Conservation (phyloP, 1,140 invertebrate genomes). For the Harlomillsia oculata region DNA sequence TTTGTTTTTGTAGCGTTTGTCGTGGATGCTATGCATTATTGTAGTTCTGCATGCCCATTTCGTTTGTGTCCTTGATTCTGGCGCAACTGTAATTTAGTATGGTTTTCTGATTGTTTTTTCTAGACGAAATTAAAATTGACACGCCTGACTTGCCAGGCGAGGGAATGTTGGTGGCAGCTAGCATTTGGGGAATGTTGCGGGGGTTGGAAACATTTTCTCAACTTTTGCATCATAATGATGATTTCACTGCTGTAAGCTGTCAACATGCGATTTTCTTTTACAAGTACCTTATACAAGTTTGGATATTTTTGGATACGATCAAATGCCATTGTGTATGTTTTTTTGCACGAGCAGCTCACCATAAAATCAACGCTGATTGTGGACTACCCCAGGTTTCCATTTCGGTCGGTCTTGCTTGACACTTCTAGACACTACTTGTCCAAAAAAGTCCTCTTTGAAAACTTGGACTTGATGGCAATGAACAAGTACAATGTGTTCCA, state of each 20-base stretch:
- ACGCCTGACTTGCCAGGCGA: constrained; percentile 37
- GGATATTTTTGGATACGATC: constrained; percentile 36
- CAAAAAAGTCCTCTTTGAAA: constrained; percentile 51
- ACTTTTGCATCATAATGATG: constrained; percentile 23
- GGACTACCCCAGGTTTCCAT: constrained; percentile 62
- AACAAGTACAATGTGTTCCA: constrained; percentile 90
- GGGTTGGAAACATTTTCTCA: constrained; percentile 35
- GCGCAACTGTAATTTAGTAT: too few species aligned
- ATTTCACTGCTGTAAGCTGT: constrained; percentile 28
- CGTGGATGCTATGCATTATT: too few species aligned
- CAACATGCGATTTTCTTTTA: constrained; percentile 2
- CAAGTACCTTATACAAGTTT: constrained; percentile 39
- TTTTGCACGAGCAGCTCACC: constrained; percentile 38
- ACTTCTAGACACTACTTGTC: constrained; percentile 72
- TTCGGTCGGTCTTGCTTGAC: constrained; percentile 70
- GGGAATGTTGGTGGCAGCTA: constrained; percentile 38
- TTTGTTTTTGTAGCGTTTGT: constrained; percentile 4
- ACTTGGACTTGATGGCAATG: constrained; percentile 69
- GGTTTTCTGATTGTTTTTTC: constrained; percentile 22
- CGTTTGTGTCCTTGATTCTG: too few species aligned
- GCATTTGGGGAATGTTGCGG: constrained; percentile 34
- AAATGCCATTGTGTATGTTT: constrained; percentile 12
- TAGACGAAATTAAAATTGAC: constrained; percentile 45
- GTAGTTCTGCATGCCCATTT: too few species aligned
- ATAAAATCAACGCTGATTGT: constrained; percentile 48